These are phyloP conservation scores for Camponotus floridanus DNA, from an alignment of 1,140 invertebrate genomes.

Conservation along the genomic window DNA sequence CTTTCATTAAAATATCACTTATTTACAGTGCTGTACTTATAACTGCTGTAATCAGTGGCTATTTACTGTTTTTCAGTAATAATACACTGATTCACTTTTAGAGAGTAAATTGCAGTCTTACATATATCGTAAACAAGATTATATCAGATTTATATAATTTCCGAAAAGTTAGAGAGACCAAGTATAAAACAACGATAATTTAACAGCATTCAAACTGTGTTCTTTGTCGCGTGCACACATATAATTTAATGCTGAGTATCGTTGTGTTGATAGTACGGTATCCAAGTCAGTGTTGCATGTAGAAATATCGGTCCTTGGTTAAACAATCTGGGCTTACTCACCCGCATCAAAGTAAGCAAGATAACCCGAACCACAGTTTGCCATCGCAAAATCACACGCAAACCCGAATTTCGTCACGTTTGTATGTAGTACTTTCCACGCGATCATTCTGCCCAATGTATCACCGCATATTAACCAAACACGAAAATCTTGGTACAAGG, in stretches of 20 bases:
- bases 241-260: conserved; percentile 55
- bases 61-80: too few relatives aligned
- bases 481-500: neutral
- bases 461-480: conserved; percentile 30
- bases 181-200: neutral
- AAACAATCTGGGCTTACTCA: conserved; percentile 29
- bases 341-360: conserved; percentile 39
- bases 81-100: too few relatives aligned
- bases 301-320: conserved; percentile 51
- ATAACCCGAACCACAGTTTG: conserved; percentile 17
- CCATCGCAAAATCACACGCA: conserved; percentile 49
- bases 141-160: conserved; percentile 12
- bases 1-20: too few relatives aligned
- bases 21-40: too few relatives aligned
- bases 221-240: conserved; percentile 46
- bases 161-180: neutral
- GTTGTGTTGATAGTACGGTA: conserved; percentile 18
- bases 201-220: conserved; percentile 2
- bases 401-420: conserved; percentile 58
- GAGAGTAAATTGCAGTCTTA: neutral
- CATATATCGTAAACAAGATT: neutral
- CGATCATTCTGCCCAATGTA: neutral
- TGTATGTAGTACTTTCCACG: conserved; percentile 32
- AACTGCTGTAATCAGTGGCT: too few relatives aligned
- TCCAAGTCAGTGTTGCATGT: conserved; percentile 32